Evolutionary conservation across 2,113 vertebrate species (phyloP).

Genomic region (Xerus inauris): DNA sequence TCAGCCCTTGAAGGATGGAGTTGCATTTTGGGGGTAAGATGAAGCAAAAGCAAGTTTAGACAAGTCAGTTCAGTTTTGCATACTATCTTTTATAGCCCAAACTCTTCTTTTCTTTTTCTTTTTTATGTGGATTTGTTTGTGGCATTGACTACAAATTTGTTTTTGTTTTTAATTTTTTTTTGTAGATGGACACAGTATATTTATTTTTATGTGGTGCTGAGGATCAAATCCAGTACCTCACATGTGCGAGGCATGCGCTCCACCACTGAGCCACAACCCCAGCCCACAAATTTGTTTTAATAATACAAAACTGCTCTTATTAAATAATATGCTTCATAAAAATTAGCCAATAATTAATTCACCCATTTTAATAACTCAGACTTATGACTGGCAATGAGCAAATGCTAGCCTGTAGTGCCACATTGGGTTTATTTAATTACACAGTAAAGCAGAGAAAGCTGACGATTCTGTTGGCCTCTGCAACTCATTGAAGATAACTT

Average conservation of each 20-base stretch:
- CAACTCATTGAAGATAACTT: slow-evolving; percentile 55
- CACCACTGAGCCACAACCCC: no score
- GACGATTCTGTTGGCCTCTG: slow-evolving; percentile 11
- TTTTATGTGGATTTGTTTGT: slow-evolving; percentile 12
- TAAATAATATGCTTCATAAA: slow-evolving; percentile 50
- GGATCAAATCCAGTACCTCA: no score
- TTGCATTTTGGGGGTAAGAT: slow-evolving; percentile 41
- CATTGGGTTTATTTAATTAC: slow-evolving; percentile 38
- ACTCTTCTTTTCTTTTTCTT: not conserved
- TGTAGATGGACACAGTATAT: no score
- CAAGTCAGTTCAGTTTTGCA: slow-evolving; percentile 33
- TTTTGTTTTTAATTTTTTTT: no score
- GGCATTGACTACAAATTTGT: slow-evolving; percentile 8
- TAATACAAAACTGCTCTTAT: slow-evolving; percentile 55
- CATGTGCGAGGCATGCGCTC: no score
- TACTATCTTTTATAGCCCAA: slow-evolving; percentile 29
- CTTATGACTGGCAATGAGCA: not conserved
- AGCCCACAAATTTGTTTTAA: slow-evolving; percentile 57
- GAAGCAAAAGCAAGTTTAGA: slow-evolving; percentile 7
- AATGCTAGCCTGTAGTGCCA: slow-evolving; percentile 26
- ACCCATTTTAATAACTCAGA: slow-evolving; percentile 46
- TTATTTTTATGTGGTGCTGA: no score
- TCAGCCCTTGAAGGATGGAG: not conserved
- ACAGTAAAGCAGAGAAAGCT: slow-evolving; percentile 36
- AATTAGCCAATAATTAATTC: slow-evolving; percentile 44